Evolutionary conservation across 2,888 invertebrate genomes (phyloP).

Genomic region (Ornithoptera priamus): DNA sequence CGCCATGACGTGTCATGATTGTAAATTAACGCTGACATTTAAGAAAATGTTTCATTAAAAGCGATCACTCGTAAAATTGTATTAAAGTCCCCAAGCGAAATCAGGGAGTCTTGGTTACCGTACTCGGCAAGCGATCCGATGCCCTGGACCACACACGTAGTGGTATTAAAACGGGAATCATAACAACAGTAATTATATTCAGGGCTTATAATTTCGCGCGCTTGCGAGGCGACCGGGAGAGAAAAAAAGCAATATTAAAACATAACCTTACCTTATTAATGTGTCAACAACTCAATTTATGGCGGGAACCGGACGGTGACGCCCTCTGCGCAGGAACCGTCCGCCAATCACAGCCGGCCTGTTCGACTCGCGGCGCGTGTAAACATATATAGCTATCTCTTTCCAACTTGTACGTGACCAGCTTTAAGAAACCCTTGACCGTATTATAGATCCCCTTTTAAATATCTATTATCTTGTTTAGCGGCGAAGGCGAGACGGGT

Average conservation of each 20-base stretch:
- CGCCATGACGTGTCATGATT: too few relatives aligned
- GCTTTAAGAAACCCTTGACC: constrained; percentile 24
- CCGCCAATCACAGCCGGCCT: constrained; percentile 60
- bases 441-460: constrained; percentile 17
- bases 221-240: constrained; percentile 46
- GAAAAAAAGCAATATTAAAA: constrained; percentile 72
- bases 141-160: constrained; percentile 70
- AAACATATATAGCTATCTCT: constrained; percentile 48
- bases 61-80: background rate
- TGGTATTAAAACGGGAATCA: constrained; percentile 69
- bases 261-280: constrained; percentile 77
- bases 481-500: constrained; percentile 34
- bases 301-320: constrained; percentile 70
- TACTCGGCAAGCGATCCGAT: constrained; percentile 42
- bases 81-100: constrained; percentile 32
- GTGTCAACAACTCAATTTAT: constrained; percentile 81
- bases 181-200: constrained; percentile 74
- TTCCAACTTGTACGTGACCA: constrained; percentile 38
- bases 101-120: constrained; percentile 17
- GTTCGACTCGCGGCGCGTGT: constrained; percentile 38
- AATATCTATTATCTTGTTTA: constrained; percentile 18
- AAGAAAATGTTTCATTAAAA: too few relatives aligned
- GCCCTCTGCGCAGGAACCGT: constrained; percentile 63
- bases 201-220: constrained; percentile 76
- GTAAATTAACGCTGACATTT: too few relatives aligned